Evolutionary conservation across 2,113 vertebrate species (phyloP).

Genomic region (Coptodon bakossiorum): DNA sequence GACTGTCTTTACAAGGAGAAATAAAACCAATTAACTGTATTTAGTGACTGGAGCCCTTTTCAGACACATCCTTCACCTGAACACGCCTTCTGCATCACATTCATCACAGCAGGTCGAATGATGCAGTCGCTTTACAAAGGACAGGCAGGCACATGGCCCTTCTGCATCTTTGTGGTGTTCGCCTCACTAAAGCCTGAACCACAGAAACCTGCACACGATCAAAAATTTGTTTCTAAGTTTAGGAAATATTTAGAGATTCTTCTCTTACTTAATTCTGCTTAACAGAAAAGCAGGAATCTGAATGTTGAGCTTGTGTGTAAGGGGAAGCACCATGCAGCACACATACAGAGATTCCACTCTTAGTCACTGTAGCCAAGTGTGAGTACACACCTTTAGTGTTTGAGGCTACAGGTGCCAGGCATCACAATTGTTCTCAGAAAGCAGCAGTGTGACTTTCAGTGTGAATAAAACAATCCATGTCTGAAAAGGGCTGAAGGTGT

Average conservation of each 20-base stretch:
- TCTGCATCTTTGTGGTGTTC: background rate
- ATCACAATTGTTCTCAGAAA: background rate
- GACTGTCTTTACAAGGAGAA: background rate
- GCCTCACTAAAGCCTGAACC: background rate
- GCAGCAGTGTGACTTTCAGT: background rate
- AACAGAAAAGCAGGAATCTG: background rate
- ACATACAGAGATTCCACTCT: background rate
- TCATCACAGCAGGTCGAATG: background rate
- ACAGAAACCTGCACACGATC: background rate
- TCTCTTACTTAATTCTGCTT: background rate
- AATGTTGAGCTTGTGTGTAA: background rate
- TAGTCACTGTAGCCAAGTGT: background rate
- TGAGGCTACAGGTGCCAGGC: background rate
- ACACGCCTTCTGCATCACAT: background rate
- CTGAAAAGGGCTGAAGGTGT: background rate
- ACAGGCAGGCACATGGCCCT: background rate
- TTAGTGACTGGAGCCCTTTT: background rate
- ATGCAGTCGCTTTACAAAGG: background rate
- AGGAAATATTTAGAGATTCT: background rate
- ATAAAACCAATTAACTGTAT: background rate
- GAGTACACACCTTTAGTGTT: background rate
- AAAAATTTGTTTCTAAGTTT: rapidly evolving
- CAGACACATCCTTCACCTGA: background rate
- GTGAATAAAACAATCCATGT: background rate
- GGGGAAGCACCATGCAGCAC: background rate